Evolutionary conservation across 1,140 invertebrate genomes (phyloP), one percentile per base, ranked within the genome.

Genomic region (Macrocentrus cingulum): DNA sequence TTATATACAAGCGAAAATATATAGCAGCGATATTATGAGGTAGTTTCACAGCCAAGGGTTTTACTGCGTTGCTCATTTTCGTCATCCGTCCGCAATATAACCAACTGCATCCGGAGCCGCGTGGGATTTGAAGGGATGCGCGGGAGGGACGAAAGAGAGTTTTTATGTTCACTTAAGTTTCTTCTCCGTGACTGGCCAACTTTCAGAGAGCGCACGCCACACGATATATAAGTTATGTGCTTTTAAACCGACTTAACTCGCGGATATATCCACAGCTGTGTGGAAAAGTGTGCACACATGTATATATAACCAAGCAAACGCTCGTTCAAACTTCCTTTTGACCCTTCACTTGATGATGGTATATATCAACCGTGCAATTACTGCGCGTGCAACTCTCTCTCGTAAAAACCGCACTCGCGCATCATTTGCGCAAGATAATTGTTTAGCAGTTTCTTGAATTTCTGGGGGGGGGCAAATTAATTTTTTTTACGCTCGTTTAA

Each of bases 111-210:
- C 50, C 50, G 37, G 20, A 8, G 20, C 22, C 20, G 18, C 7
- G 16, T 25, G 13, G 18, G 16, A 6, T 4, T 41, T 11, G 19
- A 22, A 42, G 13, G 18, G 16, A 6, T 4, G 42, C n/a, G 19
- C 37, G 8, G 22, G 8, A 52, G 36, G 20, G n/a, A n/a, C n/a
- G 34, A 51, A 51, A 39, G 19, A 51, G 19, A 51, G 32, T 39
- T 51, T 39, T 52, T 52, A 42, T 25, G 37, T 41, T 52, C 37
- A 41, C 20, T 52, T 41, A n/a, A 52, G 50, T 52, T 52, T 52
- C 29, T 39, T 49, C 25, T 15, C 39, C 19, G 20, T 42, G 37
- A 52, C 50, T 37, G 37, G 6, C 36, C 19, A 41, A 52, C 50
- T 52, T 52, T 52, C 18, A 20, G 13, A 52, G 34, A 41, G 49